phyloP scores from a whole-genome alignment of 2,113 vertebrate genomes.

The Chascanopsetta lugubris region DNA sequence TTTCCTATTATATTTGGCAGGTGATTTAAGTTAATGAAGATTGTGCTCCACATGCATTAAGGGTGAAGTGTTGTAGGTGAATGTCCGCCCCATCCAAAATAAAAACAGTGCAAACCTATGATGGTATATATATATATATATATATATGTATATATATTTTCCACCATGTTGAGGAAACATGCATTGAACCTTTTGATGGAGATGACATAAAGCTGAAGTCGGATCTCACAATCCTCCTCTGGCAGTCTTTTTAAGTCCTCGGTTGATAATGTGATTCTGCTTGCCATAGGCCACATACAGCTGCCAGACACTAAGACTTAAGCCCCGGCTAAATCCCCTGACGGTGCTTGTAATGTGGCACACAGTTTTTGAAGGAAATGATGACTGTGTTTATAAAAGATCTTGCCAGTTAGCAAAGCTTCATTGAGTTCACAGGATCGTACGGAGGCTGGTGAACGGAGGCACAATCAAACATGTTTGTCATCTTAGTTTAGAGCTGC shows the following conservation, averaged over 20 bases:
- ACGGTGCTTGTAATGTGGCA: slow-evolving; percentile 65
- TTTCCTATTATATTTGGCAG: background rate
- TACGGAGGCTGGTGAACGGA: background rate
- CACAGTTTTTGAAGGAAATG: slow-evolving; percentile 56
- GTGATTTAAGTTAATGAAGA: slow-evolving; percentile 11
- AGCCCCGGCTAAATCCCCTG: slow-evolving; percentile 59
- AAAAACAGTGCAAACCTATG: slow-evolving; percentile 8
- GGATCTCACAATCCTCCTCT: slow-evolving; percentile 52
- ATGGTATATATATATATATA: background rate
- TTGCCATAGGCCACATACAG: slow-evolving; percentile 64
- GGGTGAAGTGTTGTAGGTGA: slow-evolving; percentile 15
- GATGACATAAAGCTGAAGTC: slow-evolving; percentile 49
- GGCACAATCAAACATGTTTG: slow-evolving; percentile 18
- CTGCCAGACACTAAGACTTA: slow-evolving; percentile 65
- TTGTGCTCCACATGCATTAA: slow-evolving; percentile 29
- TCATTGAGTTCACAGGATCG: slow-evolving; percentile 36
- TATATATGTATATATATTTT: background rate
- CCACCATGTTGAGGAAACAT: slow-evolving; percentile 33
- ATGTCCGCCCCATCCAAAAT: slow-evolving; percentile 6
- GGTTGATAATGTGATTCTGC: slow-evolving; percentile 52
- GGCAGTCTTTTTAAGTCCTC: slow-evolving; percentile 47
- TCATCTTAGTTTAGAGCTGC: slow-evolving; percentile 19
- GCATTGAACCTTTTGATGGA: slow-evolving; percentile 41
- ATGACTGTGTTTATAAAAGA: slow-evolving; percentile 56
- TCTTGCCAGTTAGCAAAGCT: slow-evolving; percentile 43